These are phyloP conservation scores for Diadophis punctatus DNA, from an alignment of 2,113 vertebrate genomes.

Conservation along the genomic window DNA sequence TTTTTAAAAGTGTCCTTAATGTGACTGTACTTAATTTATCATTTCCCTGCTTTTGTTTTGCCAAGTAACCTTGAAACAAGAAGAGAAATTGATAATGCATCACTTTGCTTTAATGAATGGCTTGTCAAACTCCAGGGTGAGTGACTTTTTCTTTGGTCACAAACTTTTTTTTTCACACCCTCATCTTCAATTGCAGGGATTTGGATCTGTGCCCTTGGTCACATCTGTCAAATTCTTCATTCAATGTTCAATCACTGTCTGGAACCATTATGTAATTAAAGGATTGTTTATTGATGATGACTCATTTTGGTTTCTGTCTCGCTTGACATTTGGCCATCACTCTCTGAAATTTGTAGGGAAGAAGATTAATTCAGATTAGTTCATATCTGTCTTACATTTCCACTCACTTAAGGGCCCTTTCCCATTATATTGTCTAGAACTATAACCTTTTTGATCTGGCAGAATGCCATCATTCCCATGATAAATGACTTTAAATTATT, in stretches of 20 bases:
- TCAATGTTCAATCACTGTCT: neutral
- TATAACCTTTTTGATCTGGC: constrained; percentile 1
- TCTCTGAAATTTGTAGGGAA: constrained; percentile 10
- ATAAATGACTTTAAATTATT: neutral
- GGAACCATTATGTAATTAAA: constrained; percentile 18
- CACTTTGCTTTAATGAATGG: constrained; percentile 27
- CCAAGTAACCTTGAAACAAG: constrained; percentile 48
- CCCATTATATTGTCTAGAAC: neutral
- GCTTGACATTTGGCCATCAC: neutral
- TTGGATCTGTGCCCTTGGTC: neutral
- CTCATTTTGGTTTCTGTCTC: neutral
- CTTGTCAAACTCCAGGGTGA: constrained; percentile 31
- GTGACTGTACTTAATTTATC: constrained; percentile 25
- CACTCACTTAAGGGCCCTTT: neutral
- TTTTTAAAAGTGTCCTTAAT: constrained; percentile 24
- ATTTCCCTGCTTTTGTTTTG: constrained; percentile 46
- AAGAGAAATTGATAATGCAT: constrained; percentile 22
- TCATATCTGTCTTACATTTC: neutral
- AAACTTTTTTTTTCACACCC: constrained; percentile 11
- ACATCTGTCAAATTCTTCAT: constrained; percentile 18
- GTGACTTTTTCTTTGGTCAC: constrained; percentile 28
- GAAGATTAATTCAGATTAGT: neutral
- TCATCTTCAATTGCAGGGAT: constrained; percentile 27
- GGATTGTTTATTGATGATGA: neutral
- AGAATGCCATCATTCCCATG: neutral